Base-by-base conservation (phyloP, 2,888 invertebrate species). In the Euplexia lucipara region DNA sequence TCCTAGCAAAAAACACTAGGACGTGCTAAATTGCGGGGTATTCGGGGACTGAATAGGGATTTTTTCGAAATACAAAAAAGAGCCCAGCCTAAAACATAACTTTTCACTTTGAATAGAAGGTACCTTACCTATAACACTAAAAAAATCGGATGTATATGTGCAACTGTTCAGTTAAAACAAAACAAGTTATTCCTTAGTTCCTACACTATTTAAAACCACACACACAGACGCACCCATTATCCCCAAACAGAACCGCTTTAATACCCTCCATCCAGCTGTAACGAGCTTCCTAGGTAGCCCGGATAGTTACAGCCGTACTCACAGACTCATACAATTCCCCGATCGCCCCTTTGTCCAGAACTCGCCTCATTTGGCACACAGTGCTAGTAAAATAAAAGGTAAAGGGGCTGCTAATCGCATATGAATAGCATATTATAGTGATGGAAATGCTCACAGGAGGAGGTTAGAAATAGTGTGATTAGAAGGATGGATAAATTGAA, bases 301-400 rank as follows among this genome's bases (percentile, higher is more conserved):
- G 34, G 52, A 9, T 49, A 41, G 53, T 70, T 18, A 53, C 42
- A 20, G 30, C 18, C 18, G 16, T 9, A 48, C 58, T 34, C 41
- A 26, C 30, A 16, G 35, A 18, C 51, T 39, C 37, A 30, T 12
- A 2, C 35, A 44, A 53, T 39, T 73, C 70, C 70, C 72, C 7
- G 26, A 72, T 62, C 63, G 42, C 62, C 61, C 30, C 30, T 72
- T 48, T 57, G 72, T 69, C 72, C 69, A 52, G 34, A 9, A 5
- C 39, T 48, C 62, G 63, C 32, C 52, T 73, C 52, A 73, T 67
- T 72, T 65, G 32, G 52, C 48, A 22, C 68, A 67, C 16, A 53
- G 32, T 34, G 52, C 20, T 48, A 61, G n/a, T 69, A 75, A 68
- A 72, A 75, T 74, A 74, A 74, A 68, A 67, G 35, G n/a, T 37